A percentile compares a stretch with the other conserved stretches of the same genome.
Conservation (phyloP, 1,140 invertebrate species). For the Helicoverpa zea region DNA sequence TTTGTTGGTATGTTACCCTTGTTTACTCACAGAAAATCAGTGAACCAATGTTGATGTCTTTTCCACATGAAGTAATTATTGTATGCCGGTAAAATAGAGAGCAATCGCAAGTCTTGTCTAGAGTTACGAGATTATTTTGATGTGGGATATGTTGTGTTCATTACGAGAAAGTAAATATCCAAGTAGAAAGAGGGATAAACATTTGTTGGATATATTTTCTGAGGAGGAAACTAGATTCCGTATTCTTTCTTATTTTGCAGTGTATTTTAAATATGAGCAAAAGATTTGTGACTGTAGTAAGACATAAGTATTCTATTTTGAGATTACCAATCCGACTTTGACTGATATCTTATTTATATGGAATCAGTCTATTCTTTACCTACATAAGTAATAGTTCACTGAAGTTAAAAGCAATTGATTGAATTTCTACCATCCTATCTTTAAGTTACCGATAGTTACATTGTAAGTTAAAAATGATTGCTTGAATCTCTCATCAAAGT, state of each 20-base stretch:
- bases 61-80: slow-evolving; percentile 42
- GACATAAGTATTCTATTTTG: too few relatives aligned
- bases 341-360: too few relatives aligned
- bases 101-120: slow-evolving; percentile 8
- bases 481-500: slow-evolving; percentile 15
- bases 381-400: too few relatives aligned
- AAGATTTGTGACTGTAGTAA: too few relatives aligned
- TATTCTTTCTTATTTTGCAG: too few relatives aligned
- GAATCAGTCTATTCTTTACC: too few relatives aligned
- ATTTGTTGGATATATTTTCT: too few relatives aligned
- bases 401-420: not conserved
- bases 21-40: slow-evolving; percentile 38
- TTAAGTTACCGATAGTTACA: not conserved
- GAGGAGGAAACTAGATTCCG: too few relatives aligned
- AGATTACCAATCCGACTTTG: too few relatives aligned
- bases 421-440: not conserved
- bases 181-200: not conserved
- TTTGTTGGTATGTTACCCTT: slow-evolving; percentile 28
- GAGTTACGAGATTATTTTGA: slow-evolving; percentile 14
- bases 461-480: slow-evolving; percentile 38
- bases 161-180: not conserved
- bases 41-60: slow-evolving; percentile 38
- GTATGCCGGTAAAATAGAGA: slow-evolving; percentile 17
- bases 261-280: too few relatives aligned
- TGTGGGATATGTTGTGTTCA: not conserved